Base-by-base conservation (phyloP, 2,888 invertebrate genomes). In the Acronicta aceris region DNA sequence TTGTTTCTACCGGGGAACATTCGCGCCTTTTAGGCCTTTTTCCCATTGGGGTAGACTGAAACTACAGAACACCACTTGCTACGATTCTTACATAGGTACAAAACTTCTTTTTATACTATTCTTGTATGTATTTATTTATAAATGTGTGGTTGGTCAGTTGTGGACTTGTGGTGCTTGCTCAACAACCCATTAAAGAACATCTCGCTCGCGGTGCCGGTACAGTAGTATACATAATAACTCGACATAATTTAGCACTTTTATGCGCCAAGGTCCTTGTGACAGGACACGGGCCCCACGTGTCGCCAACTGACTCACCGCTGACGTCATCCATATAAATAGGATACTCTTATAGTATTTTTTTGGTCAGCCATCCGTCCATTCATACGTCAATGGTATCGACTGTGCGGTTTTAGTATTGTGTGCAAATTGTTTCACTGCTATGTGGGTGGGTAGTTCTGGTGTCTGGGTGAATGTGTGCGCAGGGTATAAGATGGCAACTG, bases 281-380 rank as follows among this genome's bases (percentile, higher is more conserved):
- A 85, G 86, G 86, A 86, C 84, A 78, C 55, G 76, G 63, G 71
- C 76, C 75, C 66, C 65, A 71, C 74, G 76, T 74, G 71, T 64
- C 74, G 64, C 45, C 53, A 54, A 66, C 68, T 86, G 86, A 86
- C 65, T 85, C 84, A 85, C 21, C 17, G 16, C 47, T 80, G 79
- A 80, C 85, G 82, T 82, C 82, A 83, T 55, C 46, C 46, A 49
- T 69, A 71, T 80, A 72, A 69, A 78, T 81, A 79, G 79, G 69
- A 75, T 74, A 82, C 80, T 78, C 75, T 74, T 54, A 76, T 83
- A 82, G 81, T 83, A 82, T 82, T 84, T 86, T 76, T 89, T 86
- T 87, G 87, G 87, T 71, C 80, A 74, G 74, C 81, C 88, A 89
- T 92, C 91, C 91, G 89, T 84, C 86, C 90, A 91, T 92, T 92